Conservation (phyloP, 2,113 vertebrate species). For the Glareola pratincola region DNA sequence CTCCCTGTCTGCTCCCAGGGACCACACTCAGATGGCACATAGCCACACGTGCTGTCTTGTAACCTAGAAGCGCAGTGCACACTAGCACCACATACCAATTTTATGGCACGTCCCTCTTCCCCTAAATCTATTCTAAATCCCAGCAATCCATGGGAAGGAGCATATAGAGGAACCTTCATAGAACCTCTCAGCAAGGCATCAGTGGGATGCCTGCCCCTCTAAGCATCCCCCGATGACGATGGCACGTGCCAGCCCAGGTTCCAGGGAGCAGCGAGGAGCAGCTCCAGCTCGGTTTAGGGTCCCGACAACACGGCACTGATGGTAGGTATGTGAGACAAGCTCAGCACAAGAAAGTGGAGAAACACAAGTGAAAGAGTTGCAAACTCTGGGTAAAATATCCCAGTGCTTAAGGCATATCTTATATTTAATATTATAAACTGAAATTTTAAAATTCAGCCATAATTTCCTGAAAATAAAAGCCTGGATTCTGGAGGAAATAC, state of each 20-base stretch:
- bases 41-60: background rate
- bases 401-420: background rate
- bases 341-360: background rate
- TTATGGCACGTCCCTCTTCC: too few species aligned
- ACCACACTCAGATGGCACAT: background rate
- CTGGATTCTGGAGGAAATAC: background rate
- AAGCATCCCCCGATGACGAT: background rate
- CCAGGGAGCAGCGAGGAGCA: background rate
- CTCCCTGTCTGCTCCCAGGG: background rate
- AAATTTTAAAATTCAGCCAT: background rate
- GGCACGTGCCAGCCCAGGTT: background rate
- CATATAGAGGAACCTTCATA: background rate
- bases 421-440: background rate
- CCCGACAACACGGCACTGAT: background rate
- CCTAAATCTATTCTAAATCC: background rate
- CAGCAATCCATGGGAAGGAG: background rate
- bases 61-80: fast-evolving
- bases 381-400: background rate
- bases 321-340: background rate
- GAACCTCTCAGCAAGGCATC: too few species aligned
- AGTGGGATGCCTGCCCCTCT: background rate
- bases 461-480: background rate
- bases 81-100: background rate
- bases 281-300: background rate
- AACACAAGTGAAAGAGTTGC: fast-evolving